Percentiles rank a stretch among this genome's conserved stretches.
Evolutionary conservation across 1,140 invertebrate genomes (phyloP).

Genomic region (Saccostrea cuccullata): DNA sequence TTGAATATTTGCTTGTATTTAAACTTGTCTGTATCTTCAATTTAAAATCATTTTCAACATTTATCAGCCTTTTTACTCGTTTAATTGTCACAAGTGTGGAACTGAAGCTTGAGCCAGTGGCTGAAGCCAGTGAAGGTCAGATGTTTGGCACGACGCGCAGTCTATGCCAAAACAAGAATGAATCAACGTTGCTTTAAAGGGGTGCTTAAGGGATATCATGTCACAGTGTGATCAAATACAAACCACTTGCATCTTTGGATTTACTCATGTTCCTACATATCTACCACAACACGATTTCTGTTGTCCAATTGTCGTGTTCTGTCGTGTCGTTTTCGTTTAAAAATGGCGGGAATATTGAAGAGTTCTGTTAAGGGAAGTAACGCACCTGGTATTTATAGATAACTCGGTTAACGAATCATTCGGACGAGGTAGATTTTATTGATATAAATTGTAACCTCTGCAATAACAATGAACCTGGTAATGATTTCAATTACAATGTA

Average conservation of each 20-base stretch:
- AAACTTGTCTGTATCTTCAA: no score
- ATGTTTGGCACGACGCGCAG: neutral
- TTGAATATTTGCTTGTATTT: no score
- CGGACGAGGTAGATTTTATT: no score
- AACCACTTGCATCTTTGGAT: conserved; percentile 36
- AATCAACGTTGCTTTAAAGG: neutral
- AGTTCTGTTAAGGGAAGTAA: neutral
- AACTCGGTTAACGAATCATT: no score
- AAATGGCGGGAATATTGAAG: conserved; percentile 21
- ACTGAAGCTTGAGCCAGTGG: neutral
- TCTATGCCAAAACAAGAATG: neutral
- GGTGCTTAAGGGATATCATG: neutral
- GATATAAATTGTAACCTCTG: no score
- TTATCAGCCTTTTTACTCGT: no score
- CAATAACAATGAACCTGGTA: no score
- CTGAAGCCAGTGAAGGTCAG: neutral
- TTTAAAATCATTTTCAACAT: no score
- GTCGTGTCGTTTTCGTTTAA: conserved; percentile 9
- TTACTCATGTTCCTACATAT: conserved; percentile 20
- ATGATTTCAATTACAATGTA: no score
- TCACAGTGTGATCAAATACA: neutral
- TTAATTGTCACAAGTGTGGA: neutral
- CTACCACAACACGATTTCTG: neutral
- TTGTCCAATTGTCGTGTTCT: neutral
- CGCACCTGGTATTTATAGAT: no score